Evolutionary conservation across 2,797 vertebrate species (phyloP), one percentile per base, ranked within the genome.

Genomic region (Protonibea diacanthus): DNA sequence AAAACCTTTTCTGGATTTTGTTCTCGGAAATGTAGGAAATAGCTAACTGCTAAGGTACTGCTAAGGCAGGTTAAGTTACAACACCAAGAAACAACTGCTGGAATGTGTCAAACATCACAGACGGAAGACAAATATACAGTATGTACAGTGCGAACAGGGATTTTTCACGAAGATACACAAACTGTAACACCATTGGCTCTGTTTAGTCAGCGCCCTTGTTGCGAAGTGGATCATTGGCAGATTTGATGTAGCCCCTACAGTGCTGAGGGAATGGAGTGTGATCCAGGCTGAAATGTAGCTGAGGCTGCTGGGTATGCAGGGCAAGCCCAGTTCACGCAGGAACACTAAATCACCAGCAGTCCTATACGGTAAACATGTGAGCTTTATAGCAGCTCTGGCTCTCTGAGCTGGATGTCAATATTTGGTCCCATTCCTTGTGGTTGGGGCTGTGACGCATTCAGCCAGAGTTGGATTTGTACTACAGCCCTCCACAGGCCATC

Each of bases 401-500:
- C 72, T 65, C 66, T 71, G 72, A 68, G 79, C 51, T 86, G 71
- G 82, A 84, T 86, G 87, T 90, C 86, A 91, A 87, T 90, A 86
- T 90, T 91, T 90, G 84, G 80, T 87, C 61, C 78, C 59, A 60
- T 78, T 92, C 69, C 82, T 84, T 87, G 89, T 71, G 86, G 88
- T 86, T n/a, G 55, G 61, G 33, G 45, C 71, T 84, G 76, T 89
- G 88, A 90, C 81, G 71, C 91, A 81, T 84, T 85, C 72, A 61
- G 77, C 63, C 75, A 4, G 76, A 81, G 78, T 20, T 64, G 74
- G 82, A 90, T 84, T 76, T 78, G 63, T 40, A 25, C 59, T 75
- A 66, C 62, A 77, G 67, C 52, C 63, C 42, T 84, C 80, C 78
- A 52, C 71, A 82, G 33, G 58, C 68, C 15, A 1, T 60, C 40